These are phyloP conservation scores for Priocnemis perturbator DNA, from an alignment of 2,888 invertebrate species.

Conservation along the genomic window DNA sequence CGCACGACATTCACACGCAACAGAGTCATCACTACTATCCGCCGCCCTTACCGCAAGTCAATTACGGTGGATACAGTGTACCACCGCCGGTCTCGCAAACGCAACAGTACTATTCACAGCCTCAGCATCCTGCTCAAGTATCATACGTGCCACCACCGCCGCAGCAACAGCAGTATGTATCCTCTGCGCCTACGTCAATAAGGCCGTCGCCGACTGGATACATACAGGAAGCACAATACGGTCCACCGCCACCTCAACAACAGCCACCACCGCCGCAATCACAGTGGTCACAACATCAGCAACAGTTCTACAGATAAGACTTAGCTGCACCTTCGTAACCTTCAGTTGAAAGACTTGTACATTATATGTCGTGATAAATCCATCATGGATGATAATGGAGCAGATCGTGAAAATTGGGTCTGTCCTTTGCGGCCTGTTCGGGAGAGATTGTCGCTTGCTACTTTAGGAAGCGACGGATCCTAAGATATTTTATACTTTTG, in stretches of 20 bases:
- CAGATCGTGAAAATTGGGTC: neutral
- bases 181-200: slow-evolving; percentile 68
- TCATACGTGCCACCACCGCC: slow-evolving; percentile 70
- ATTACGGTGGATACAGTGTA: slow-evolving; percentile 69
- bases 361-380: slow-evolving; percentile 33
- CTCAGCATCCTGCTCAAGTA: slow-evolving; percentile 68
- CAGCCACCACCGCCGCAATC: slow-evolving; percentile 69
- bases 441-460: slow-evolving; percentile 9
- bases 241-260: slow-evolving; percentile 73
- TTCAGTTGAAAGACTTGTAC: slow-evolving; percentile 19
- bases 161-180: slow-evolving; percentile 72
- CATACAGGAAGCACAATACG: slow-evolving; percentile 70
- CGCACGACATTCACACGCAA: slow-evolving; percentile 68
- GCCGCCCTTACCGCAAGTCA: slow-evolving; percentile 69
- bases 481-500: slow-evolving; percentile 54
- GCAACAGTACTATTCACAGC: slow-evolving; percentile 68
- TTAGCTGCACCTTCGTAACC: slow-evolving; percentile 9
- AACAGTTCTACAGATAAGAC: slow-evolving; percentile 81
- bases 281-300: slow-evolving; percentile 75
- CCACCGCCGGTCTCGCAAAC: slow-evolving; percentile 70
- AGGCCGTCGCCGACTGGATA: slow-evolving; percentile 68
- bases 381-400: slow-evolving; percentile 20
- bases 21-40: slow-evolving; percentile 72
- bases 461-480: slow-evolving; percentile 17
- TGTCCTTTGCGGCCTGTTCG: neutral